Evolutionary conservation across 2,797 vertebrate species (phyloP).

Genomic region (Triplophysa bombifrons): DNA sequence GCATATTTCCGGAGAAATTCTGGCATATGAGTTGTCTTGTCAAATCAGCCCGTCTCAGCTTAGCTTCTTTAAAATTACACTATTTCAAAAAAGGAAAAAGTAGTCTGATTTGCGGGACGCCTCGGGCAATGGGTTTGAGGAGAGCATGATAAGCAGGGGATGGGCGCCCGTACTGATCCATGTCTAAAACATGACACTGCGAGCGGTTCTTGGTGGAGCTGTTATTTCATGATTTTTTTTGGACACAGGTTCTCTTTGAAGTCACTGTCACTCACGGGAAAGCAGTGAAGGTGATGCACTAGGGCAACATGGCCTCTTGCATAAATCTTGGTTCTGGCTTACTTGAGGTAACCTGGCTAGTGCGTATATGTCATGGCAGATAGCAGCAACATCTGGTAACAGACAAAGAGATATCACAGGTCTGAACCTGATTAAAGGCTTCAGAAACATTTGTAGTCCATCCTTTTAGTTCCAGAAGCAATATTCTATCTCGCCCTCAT

Average conservation of each 20-base stretch:
- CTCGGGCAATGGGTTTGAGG: constrained; percentile 55
- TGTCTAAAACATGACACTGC: constrained; percentile 58
- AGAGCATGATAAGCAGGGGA: constrained; percentile 51
- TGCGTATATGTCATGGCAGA: constrained; percentile 59
- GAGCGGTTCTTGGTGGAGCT: constrained; percentile 58
- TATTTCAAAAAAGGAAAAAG: constrained; percentile 51
- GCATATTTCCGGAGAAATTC: constrained; percentile 43
- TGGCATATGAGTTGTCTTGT: constrained; percentile 49
- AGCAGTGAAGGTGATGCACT: constrained; percentile 75
- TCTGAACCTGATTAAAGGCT: constrained; percentile 61
- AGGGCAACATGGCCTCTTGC: constrained; percentile 73
- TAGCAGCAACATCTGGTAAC: constrained; percentile 67
- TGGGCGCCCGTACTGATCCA: constrained; percentile 50
- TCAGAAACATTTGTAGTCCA: constrained; percentile 60
- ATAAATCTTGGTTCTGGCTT: constrained; percentile 74
- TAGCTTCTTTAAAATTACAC: constrained; percentile 56
- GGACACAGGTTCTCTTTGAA: constrained; percentile 74
- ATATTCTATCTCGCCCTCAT: neutral
- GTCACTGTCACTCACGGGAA: constrained; percentile 70
- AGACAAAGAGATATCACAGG: constrained; percentile 63
- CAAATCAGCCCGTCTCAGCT: constrained; percentile 56
- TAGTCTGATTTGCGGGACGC: constrained; percentile 49
- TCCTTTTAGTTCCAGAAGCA: constrained; percentile 47
- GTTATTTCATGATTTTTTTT: constrained; percentile 62
- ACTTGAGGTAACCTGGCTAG: constrained; percentile 68